phyloP scores from a whole-genome alignment of 2,797 vertebrate genomes.

The Apodemus agrarius region DNA sequence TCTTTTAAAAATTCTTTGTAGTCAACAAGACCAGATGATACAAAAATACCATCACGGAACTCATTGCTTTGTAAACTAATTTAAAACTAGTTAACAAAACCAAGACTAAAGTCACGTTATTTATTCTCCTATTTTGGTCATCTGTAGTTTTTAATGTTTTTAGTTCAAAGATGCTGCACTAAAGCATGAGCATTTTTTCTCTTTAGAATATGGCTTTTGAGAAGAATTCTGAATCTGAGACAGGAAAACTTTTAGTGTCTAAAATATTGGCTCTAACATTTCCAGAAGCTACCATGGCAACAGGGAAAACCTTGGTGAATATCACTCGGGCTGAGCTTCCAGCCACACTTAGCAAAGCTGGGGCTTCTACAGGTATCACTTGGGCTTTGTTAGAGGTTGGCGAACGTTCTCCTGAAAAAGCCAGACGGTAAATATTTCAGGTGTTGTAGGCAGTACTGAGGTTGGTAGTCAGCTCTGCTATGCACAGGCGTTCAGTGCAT shows the following conservation, averaged over 20 bases:
- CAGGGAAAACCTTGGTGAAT: not conserved
- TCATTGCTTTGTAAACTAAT: not conserved
- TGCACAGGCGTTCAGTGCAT: not conserved
- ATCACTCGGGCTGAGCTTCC: not conserved
- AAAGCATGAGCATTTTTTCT: not conserved
- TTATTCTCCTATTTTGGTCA: not conserved
- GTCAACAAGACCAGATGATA: not conserved
- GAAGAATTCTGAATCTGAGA: slow-evolving; percentile 48
- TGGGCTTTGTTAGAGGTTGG: not conserved
- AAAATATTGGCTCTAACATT: not conserved
- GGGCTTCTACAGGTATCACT: not conserved
- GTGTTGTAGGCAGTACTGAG: not conserved
- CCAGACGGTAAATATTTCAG: slow-evolving; percentile 1
- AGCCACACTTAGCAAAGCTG: not conserved
- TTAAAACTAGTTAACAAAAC: not conserved
- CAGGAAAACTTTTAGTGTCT: not conserved
- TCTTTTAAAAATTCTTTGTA: slow-evolving; percentile 16
- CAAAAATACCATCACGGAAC: not conserved
- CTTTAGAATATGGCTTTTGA: not conserved
- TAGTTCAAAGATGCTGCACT: not conserved
- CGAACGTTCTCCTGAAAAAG: not conserved
- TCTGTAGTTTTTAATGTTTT: slow-evolving; percentile 33
- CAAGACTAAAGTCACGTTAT: not conserved
- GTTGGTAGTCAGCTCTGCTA: not conserved
- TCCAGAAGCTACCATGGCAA: slow-evolving; percentile 1